Percentiles rank a stretch among this genome's conserved stretches.
Evolutionary conservation across 2,888 invertebrate species (phyloP).

Genomic region (Trichogramma evanescens): DNA sequence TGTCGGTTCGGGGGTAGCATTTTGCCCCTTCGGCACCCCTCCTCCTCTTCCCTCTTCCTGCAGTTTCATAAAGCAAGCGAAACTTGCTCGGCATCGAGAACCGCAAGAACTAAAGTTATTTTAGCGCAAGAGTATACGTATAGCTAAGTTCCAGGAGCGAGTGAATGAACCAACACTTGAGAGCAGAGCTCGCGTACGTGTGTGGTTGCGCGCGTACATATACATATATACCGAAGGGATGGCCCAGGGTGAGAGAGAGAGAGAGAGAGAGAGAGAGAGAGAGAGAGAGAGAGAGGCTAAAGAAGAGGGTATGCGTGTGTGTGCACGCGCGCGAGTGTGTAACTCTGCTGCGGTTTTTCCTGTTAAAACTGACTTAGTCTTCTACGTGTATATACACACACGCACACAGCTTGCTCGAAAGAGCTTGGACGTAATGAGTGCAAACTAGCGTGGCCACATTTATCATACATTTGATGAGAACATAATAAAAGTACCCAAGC

Average conservation of each 20-base stretch:
- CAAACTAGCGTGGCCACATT: neutral
- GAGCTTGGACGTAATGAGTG: neutral
- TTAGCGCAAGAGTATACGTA: neutral
- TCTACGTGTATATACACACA: neutral
- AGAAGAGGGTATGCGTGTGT: neutral
- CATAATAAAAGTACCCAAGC: too few relatives aligned
- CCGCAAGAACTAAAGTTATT: too few relatives aligned
- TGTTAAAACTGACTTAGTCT: neutral
- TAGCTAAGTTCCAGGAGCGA: conserved; percentile 8
- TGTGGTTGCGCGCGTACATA: neutral
- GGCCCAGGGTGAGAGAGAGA: neutral
- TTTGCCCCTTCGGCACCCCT: too few relatives aligned
- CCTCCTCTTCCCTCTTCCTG: too few relatives aligned
- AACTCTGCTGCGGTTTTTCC: conserved; percentile 3
- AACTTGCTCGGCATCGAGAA: too few relatives aligned
- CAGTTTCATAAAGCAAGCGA: too few relatives aligned
- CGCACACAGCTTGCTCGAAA: neutral
- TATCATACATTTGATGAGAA: too few relatives aligned
- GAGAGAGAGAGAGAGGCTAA: conserved; percentile 3
- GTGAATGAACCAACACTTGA: neutral
- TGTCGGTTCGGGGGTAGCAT: too few relatives aligned
- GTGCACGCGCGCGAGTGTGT: neutral
- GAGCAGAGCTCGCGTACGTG: neutral
- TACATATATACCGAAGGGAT: neutral
- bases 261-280: conserved; percentile 3